phyloP scores from a whole-genome alignment of 2,888 invertebrate genomes.

The Ochropleura plecta region DNA sequence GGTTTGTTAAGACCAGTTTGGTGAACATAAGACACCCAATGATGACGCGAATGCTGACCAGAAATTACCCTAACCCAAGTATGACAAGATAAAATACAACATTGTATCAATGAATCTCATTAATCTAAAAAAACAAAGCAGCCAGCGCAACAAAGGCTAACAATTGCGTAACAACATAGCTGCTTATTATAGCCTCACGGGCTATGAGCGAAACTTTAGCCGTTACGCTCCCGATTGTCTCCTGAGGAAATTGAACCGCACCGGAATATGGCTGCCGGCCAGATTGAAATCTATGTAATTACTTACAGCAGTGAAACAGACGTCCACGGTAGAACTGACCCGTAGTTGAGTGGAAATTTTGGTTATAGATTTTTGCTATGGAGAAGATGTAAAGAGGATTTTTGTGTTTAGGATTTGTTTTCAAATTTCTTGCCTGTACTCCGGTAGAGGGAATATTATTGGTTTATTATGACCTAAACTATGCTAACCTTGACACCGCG shows the following conservation, averaged over 20 bases:
- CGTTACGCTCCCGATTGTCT: slow-evolving; percentile 63
- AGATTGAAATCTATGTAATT: slow-evolving; percentile 68
- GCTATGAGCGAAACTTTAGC: slow-evolving; percentile 64
- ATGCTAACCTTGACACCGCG: too few species aligned
- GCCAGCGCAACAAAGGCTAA: slow-evolving; percentile 50
- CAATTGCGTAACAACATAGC: slow-evolving; percentile 60
- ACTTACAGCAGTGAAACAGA: slow-evolving; percentile 55
- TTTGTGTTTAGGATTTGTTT: background rate
- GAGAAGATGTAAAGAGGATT: background rate
- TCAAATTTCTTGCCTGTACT: background rate
- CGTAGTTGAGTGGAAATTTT: slow-evolving; percentile 22
- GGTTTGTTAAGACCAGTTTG: background rate
- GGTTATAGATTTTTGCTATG: slow-evolving; percentile 13
- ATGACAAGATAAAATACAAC: background rate
- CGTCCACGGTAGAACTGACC: slow-evolving; percentile 36
- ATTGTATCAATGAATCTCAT: slow-evolving; percentile 17
- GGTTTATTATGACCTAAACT: too few species aligned
- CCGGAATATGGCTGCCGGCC: slow-evolving; percentile 56
- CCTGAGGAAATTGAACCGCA: slow-evolving; percentile 66
- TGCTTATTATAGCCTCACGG: slow-evolving; percentile 54
- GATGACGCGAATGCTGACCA: too few species aligned
- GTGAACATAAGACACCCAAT: background rate
- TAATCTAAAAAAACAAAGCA: slow-evolving; percentile 53
- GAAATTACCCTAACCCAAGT: background rate
- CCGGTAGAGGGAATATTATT: too few species aligned